Evolutionary conservation across 1,140 invertebrate genomes (phyloP), one percentile per base, ranked within the genome.

Genomic region (Octopus sinensis): DNA sequence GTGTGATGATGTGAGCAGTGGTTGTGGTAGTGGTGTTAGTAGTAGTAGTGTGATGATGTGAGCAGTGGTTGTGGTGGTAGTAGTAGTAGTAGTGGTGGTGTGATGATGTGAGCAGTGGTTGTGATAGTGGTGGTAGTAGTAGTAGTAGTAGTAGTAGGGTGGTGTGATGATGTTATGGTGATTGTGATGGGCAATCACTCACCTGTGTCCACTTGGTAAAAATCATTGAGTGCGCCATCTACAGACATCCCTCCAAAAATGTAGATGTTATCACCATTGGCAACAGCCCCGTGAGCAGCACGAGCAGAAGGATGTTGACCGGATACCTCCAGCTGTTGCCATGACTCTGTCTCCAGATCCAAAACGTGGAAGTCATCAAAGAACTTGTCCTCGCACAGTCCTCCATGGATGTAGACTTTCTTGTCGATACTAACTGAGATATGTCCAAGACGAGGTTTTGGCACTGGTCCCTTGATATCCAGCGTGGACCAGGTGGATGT

Each of bases 371-470:
- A 86, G 83, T 91, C 91, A 85, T 90, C 88, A 83, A 88, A 91
- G 80, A 91, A 90, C 7, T 86, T 87, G 76, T 85, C 84, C 13
- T 88, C 88, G 6, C 88, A 84, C 89, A 91, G 90, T 53, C 90
- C 91, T 53, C 91, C 90, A 84, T 91, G 90, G 54, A 91, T 77
- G 80, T 87, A 90, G 12, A 92, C 82, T 78, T 88, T 87, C 78
- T 87, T 86, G 23, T 85, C 86, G 75, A 89, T 76, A 12, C 86
- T 82, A 80, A 87, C 86, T 84, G 91, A 86, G 10, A 88, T 79
- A 85, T 92, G 91, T 77, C 91, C 91, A 84, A 91, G 90, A n/a
- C 90, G 84, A 4, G 89, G 87, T 79, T 88, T 87, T 13, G 91
- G 90, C 7, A 87, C 82, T 56, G 89, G 83, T 7, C 91, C 90